Evolutionary conservation across 2,797 vertebrate species (phyloP).

Genomic region (Poeciliopsis paucimaculata): DNA sequence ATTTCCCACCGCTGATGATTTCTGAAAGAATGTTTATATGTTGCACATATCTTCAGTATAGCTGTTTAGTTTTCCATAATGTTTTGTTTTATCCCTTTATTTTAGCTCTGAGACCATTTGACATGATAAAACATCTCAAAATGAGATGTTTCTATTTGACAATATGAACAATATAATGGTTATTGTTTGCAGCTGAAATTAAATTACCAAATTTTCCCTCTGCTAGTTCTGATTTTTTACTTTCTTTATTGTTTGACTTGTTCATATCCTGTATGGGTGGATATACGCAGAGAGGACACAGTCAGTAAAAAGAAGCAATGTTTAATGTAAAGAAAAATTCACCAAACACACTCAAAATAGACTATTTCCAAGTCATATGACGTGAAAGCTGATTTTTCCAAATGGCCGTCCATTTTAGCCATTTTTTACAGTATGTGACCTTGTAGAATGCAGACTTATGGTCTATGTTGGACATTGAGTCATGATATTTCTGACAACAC

Average conservation of each 20-base stretch:
- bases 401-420: too few species aligned
- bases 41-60: background rate
- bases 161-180: background rate
- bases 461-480: background rate
- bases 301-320: background rate
- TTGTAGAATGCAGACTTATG: background rate
- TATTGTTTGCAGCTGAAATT: background rate
- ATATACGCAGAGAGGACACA: background rate
- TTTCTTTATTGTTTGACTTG: background rate
- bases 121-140: background rate
- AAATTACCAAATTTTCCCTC: background rate
- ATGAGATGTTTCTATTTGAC: background rate
- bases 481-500: background rate
- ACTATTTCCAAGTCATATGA: too few species aligned
- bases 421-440: background rate
- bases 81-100: background rate
- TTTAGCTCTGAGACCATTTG: background rate
- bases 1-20: background rate
- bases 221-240: background rate
- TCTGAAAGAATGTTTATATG: conserved; percentile 10
- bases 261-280: background rate
- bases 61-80: background rate
- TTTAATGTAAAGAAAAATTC: background rate
- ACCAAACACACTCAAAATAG: background rate
- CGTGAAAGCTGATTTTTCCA: too few species aligned